These are phyloP conservation scores for Stenoptilia bipunctidactyla DNA, from an alignment of 2,888 invertebrate species.

Conservation along the genomic window DNA sequence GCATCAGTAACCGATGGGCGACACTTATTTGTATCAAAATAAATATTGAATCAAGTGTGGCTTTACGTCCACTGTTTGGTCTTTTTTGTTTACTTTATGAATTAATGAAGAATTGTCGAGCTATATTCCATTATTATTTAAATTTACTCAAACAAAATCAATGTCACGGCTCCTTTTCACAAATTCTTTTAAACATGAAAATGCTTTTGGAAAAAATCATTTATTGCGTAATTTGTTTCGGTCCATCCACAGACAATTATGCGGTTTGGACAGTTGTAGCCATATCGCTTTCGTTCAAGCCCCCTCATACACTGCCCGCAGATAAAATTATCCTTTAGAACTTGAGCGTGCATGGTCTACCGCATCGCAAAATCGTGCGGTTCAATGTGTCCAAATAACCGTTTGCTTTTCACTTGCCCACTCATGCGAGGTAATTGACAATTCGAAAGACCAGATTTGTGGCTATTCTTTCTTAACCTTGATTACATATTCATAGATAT, in stretches of 20 bases:
- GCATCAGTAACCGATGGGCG: conserved; percentile 51
- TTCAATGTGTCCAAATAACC: conserved; percentile 41
- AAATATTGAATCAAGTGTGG: conserved; percentile 65
- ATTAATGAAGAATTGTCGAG: conserved; percentile 61
- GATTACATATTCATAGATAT: conserved; percentile 38
- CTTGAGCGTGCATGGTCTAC: conserved; percentile 42
- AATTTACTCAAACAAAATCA: conserved; percentile 21
- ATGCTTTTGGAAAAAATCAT: no score
- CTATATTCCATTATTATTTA: conserved; percentile 32
- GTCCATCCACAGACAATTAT: conserved; percentile 11
- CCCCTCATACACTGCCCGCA: conserved; percentile 13
- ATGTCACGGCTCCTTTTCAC: conserved; percentile 13
- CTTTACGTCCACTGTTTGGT: conserved; percentile 52
- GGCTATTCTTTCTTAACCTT: no score
- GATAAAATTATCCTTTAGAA: conserved; percentile 55
- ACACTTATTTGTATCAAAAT: conserved; percentile 59
- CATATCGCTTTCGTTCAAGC: conserved; percentile 16
- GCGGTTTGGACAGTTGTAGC: conserved; percentile 18
- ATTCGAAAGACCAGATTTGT: conserved; percentile 38
- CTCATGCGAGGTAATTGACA: conserved; percentile 53
- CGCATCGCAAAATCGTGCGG: conserved; percentile 47
- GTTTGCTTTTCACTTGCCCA: conserved; percentile 40
- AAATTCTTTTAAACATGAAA: no score
- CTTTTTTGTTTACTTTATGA: conserved; percentile 48
- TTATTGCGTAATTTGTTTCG: conserved; percentile 1